Evolutionary conservation across 2,888 invertebrate genomes (phyloP).

Genomic region (Ormyrus pomaceus): DNA sequence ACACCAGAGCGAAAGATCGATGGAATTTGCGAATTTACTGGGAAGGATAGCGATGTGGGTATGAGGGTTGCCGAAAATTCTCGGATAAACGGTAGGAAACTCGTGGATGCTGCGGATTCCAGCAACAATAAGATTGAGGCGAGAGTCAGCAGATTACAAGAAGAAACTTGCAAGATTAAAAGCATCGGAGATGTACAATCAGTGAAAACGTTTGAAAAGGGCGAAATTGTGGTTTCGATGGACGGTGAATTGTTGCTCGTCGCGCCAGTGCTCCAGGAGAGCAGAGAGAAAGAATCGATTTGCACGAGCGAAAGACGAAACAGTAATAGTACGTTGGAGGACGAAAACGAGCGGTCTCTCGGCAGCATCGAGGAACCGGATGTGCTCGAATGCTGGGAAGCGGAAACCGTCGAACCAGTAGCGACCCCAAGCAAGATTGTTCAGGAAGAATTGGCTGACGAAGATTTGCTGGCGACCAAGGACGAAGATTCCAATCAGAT

Average conservation of each 20-base stretch:
- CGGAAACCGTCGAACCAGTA: constrained; percentile 69
- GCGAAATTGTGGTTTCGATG: constrained; percentile 70
- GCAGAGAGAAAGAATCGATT: neutral
- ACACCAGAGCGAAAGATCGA: constrained; percentile 49
- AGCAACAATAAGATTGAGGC: neutral
- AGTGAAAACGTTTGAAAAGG: constrained; percentile 71
- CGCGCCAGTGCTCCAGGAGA: constrained; percentile 42
- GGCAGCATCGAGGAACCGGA: constrained; percentile 74
- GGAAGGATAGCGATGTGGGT: constrained; percentile 73
- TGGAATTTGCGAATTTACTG: constrained; percentile 70
- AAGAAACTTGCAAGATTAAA: constrained; percentile 14
- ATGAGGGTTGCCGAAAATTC: constrained; percentile 74
- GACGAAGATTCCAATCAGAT: constrained; percentile 2
- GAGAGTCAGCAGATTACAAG: neutral
- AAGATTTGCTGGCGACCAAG: constrained; percentile 43
- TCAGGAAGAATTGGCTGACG: constrained; percentile 57
- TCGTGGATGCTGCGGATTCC: neutral
- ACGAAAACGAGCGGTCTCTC: constrained; percentile 61
- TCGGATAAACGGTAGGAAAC: constrained; percentile 64
- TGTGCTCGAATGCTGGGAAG: constrained; percentile 77
- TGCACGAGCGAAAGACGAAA: constrained; percentile 40
- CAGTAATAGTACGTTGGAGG: constrained; percentile 52
- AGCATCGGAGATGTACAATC: constrained; percentile 34
- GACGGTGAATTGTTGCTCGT: constrained; percentile 70
- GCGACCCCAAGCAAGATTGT: constrained; percentile 62